Conservation (phyloP, 2,113 vertebrate species). For the Dascyllus trimaculatus region DNA sequence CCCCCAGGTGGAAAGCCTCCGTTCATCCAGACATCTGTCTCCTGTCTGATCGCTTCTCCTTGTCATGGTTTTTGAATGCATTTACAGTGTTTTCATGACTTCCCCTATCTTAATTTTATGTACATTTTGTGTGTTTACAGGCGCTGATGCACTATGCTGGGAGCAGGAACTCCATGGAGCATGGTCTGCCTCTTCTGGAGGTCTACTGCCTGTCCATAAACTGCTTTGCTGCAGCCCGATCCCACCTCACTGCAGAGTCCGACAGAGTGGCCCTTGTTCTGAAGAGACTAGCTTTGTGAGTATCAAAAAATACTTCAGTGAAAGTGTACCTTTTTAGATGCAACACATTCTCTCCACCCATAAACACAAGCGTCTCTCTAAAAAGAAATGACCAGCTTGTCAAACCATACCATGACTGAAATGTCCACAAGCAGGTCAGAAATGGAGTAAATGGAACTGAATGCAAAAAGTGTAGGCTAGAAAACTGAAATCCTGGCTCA, state of each 20-base stretch:
- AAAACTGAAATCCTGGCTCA: too few relatives aligned
- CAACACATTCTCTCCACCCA: too few relatives aligned
- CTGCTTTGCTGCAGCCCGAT: constrained; percentile 94
- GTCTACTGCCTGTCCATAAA: constrained; percentile 97
- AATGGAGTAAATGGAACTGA: too few relatives aligned
- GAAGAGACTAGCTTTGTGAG: constrained; percentile 97
- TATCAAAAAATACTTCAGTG: constrained; percentile 1
- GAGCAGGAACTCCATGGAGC: constrained; percentile 94
- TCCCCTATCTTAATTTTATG: not conserved
- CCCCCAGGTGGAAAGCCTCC: constrained; percentile 40
- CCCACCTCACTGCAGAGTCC: constrained; percentile 94
- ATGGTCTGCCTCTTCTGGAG: constrained; percentile 93
- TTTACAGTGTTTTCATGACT: not conserved
- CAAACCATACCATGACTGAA: too few relatives aligned
- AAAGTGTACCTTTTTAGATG: not conserved
- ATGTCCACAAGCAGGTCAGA: too few relatives aligned
- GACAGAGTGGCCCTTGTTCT: constrained; percentile 95
- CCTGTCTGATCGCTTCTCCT: not conserved
- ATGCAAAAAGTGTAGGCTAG: too few relatives aligned
- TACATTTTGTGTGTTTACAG: constrained; percentile 79
- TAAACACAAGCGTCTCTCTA: too few relatives aligned
- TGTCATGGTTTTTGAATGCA: not conserved
- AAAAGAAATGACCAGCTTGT: too few relatives aligned
- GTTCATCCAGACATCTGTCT: not conserved
- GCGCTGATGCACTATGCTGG: constrained; percentile 95